Evolutionary conservation across 2,797 vertebrate genomes (phyloP).

Genomic region (Numenius phaeopus): DNA sequence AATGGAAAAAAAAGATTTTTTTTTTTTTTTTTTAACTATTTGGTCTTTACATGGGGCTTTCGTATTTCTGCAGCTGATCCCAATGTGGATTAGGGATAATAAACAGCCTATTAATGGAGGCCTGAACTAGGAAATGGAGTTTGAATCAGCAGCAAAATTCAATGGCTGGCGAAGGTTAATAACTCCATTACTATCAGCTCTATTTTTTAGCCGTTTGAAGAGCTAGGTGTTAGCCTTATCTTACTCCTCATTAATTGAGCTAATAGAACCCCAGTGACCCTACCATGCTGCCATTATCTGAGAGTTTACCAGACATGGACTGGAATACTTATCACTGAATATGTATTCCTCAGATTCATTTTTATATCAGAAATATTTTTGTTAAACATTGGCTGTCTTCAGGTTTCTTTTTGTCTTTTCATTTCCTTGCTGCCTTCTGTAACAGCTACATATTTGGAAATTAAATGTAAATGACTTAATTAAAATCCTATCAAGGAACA

Average conservation of each 20-base stretch:
- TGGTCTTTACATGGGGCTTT: constrained; percentile 68
- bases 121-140: constrained; percentile 83
- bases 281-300: constrained; percentile 81
- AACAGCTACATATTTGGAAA: constrained; percentile 23
- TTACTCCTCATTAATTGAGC: constrained; percentile 99
- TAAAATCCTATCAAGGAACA: constrained; percentile 64
- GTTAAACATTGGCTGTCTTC: not conserved
- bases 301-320: constrained; percentile 85
- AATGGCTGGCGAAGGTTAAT: constrained; percentile 92
- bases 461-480: constrained; percentile 69
- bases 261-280: constrained; percentile 94
- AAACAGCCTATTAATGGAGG: constrained; percentile 86
- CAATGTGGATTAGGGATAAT: constrained; percentile 83
- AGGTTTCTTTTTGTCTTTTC: not conserved
- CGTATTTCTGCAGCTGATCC: constrained; percentile 77
- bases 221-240: constrained; percentile 90
- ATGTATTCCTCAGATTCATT: constrained; percentile 28
- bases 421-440: not conserved
- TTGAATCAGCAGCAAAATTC: constrained; percentile 76
- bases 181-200: constrained; percentile 98
- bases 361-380: constrained; percentile 40
- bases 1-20: not conserved
- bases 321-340: constrained; percentile 86
- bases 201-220: constrained; percentile 89
- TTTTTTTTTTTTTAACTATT: constrained; percentile 5